These are phyloP conservation scores for Panagrolaimus sp. DNA, from an alignment of 1,140 invertebrate genomes.

Conservation along the genomic window DNA sequence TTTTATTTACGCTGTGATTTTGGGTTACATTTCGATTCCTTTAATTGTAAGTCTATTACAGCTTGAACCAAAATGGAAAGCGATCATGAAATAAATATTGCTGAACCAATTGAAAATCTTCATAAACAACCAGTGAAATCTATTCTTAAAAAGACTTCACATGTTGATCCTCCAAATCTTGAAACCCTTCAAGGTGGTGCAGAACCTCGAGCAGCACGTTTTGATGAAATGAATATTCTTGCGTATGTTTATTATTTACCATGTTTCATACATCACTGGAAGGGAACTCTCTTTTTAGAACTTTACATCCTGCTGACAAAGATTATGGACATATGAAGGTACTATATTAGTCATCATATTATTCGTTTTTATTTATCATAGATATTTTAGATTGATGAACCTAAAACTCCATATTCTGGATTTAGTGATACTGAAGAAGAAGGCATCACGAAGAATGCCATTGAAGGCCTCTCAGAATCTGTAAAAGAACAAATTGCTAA, in stretches of 20 bases:
- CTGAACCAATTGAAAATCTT: not conserved
- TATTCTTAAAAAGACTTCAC: slow-evolving; percentile 1
- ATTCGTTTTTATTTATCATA: not conserved
- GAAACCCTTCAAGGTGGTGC: not conserved
- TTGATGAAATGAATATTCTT: slow-evolving; percentile 96
- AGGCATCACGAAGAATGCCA: slow-evolving; percentile 59
- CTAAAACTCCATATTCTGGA: slow-evolving; percentile 85
- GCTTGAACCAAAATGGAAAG: too few relatives aligned
- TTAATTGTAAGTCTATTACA: too few relatives aligned
- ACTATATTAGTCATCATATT: not conserved
- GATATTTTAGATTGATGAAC: slow-evolving; percentile 59
- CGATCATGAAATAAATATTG: not conserved
- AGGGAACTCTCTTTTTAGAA: too few relatives aligned
- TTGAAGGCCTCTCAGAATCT: slow-evolving; percentile 37
- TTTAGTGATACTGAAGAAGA: slow-evolving; percentile 67
- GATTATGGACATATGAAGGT: slow-evolving; percentile 98
- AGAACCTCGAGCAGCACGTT: not conserved
- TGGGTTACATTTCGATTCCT: too few relatives aligned
- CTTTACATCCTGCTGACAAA: slow-evolving; percentile 90
- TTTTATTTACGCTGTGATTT: too few relatives aligned
- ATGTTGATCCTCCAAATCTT: not conserved
- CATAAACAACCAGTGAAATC: slow-evolving; percentile 9
- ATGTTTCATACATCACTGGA: too few relatives aligned
- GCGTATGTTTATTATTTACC: too few relatives aligned
- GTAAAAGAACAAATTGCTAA: not conserved